Conservation (phyloP, 1,140 invertebrate species). For the Contarinia nasturtii region DNA sequence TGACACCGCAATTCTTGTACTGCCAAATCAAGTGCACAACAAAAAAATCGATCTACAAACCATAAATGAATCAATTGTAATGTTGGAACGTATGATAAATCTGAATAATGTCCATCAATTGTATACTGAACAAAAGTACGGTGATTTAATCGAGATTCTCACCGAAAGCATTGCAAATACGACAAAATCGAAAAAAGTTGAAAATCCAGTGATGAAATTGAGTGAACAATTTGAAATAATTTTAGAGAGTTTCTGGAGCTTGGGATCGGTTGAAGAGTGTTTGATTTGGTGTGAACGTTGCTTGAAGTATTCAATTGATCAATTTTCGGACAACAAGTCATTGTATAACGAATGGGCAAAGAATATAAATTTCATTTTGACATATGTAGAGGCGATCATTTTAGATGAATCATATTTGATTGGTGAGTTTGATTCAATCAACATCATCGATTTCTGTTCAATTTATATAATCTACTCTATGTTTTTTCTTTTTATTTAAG, state of each 20-base stretch:
- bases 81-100: conserved; percentile 5
- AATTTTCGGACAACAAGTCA: conserved; percentile 31
- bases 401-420: conserved; percentile 32
- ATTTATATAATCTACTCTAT: too few relatives aligned
- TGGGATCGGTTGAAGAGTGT: conserved; percentile 36
- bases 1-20: conserved; percentile 4
- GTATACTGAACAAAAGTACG: conserved; percentile 37
- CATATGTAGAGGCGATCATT: conserved; percentile 43
- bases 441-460: too few relatives aligned
- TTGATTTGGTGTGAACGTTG: conserved; percentile 56
- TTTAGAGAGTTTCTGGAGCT: conserved; percentile 48
- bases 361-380: conserved; percentile 43
- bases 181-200: conserved; percentile 30
- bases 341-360: conserved; percentile 38
- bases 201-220: conserved; percentile 16
- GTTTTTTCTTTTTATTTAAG: background rate
- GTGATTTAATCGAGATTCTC: conserved; percentile 41
- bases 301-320: conserved; percentile 38
- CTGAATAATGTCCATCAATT: conserved; percentile 31
- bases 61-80: conserved; percentile 9
- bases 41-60: conserved; percentile 5
- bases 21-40: conserved; percentile 5
- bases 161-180: conserved; percentile 31
- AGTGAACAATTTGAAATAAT: conserved; percentile 35
- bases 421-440: conserved; percentile 14